A percentile compares a stretch with the other conserved stretches of the same genome.
Conservation (phyloP, 2,797 vertebrate genomes). For the Helarctos malayanus region DNA sequence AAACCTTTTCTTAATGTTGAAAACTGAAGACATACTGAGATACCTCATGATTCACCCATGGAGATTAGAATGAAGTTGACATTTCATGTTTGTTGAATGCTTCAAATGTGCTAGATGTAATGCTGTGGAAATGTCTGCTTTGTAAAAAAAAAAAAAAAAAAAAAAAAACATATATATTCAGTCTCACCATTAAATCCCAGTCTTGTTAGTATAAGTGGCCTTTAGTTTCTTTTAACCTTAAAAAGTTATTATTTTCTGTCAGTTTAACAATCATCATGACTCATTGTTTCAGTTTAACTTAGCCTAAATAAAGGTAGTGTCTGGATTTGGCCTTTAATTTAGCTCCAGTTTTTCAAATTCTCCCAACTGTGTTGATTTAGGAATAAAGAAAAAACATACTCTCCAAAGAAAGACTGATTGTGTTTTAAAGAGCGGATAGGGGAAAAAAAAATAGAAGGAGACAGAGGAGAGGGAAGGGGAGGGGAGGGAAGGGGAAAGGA, state of each 20-base stretch:
- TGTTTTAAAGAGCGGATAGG: constrained; percentile 23
- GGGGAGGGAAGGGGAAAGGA: too few species aligned
- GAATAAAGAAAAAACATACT: constrained; percentile 35
- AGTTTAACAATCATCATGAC: constrained; percentile 33
- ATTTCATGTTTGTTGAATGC: neutral
- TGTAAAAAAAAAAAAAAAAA: neutral
- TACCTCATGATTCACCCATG: neutral
- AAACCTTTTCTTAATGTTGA: neutral
- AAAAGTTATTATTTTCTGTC: constrained; percentile 40
- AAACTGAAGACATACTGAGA: neutral
- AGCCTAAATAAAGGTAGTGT: constrained; percentile 56
- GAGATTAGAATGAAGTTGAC: neutral
- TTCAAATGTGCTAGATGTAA: neutral
- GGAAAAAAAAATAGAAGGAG: neutral
- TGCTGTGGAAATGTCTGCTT: neutral
- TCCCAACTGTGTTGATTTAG: constrained; percentile 64
- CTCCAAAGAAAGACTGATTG: constrained; percentile 61
- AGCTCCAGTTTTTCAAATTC: constrained; percentile 52
- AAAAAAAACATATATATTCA: neutral
- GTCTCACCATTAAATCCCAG: neutral
- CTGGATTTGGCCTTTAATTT: constrained; percentile 66
- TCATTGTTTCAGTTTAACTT: constrained; percentile 57
- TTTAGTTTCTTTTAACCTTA: constrained; percentile 46
- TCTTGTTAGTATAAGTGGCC: neutral
- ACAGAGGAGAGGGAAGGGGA: neutral